Conservation (phyloP, 2,113 vertebrate species). For the Lycaon pictus region DNA sequence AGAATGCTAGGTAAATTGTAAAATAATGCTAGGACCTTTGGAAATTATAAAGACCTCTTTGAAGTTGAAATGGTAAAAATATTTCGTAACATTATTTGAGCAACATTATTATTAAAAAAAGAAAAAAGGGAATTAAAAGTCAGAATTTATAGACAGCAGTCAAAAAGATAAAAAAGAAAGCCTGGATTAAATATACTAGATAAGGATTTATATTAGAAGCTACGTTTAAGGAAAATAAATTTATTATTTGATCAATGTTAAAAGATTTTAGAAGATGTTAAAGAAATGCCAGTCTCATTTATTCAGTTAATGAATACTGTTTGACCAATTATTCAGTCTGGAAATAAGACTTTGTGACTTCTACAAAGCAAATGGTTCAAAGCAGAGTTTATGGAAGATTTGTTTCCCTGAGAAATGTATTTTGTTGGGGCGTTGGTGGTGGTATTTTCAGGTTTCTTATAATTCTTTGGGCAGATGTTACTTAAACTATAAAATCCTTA, state of each 20-base stretch:
- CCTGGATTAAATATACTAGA: background rate
- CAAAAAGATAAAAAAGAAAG: background rate
- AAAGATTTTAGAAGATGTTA: conserved; percentile 19
- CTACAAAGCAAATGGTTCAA: background rate
- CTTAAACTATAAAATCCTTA: background rate
- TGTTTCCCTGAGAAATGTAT: background rate
- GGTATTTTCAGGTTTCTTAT: background rate
- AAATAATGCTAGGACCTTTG: background rate
- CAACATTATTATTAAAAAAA: background rate
- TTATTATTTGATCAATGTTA: conserved; percentile 16
- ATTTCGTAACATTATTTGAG: background rate
- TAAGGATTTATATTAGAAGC: background rate
- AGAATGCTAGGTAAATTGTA: background rate
- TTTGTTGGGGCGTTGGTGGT: background rate
- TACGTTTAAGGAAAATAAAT: background rate
- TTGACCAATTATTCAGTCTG: background rate
- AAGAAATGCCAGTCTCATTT: background rate
- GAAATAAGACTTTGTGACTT: background rate
- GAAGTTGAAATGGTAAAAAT: background rate
- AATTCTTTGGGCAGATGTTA: background rate
- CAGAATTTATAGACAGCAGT: background rate
- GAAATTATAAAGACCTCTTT: background rate
- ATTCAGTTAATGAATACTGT: background rate
- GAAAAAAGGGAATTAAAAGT: background rate
- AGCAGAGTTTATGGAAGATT: background rate